Evolutionary conservation across 2,113 vertebrate species (phyloP), one percentile per base, ranked within the genome.

Genomic region (Hippocampus comes): DNA sequence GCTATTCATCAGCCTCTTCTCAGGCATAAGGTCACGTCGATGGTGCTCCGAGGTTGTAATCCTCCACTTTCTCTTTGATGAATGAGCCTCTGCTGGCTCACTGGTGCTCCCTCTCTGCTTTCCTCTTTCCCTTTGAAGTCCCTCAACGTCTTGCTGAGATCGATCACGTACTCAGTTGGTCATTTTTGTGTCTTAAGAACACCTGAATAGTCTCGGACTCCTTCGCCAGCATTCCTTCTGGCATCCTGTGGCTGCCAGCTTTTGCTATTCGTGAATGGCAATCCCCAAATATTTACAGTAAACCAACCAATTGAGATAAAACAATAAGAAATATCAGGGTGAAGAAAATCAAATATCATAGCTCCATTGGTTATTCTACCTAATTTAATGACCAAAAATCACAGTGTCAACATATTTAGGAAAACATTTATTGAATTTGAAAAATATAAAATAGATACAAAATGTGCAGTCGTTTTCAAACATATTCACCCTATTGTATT

Each of bases 41-140:
- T 89, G 80, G 88, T 93, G 77, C 87, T 85, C 2, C 4, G n/a
- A 0, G 67, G 27, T 2, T 0, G 0, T 92, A 93, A 72, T 92
- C 82, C 0, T 77, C 25, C 25, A 92, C 82, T 20, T 5, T 81
- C 0, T 25, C 81, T 46, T 2, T 81, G 21, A 1, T 79, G 74
- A n/a, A 86, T 64, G 51, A 93, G 89, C 43, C 79, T 83, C 87
- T 90, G 89, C 75, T 92, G 90, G 67, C 61, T 73, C 65, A 21
- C 78, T 0, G 70, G 23, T 0, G 87, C 74, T 0, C 59, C 4
- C 30, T 91, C 86, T 69, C 78, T 74, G 0, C 0, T 1, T 30
- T 71, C 8, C 0, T 92, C 86, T 60, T 60, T 84, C 0, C 0
- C 9, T 77, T 83, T 90, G 71, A 93, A 90, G 43, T 67, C 1